phyloP scores from a whole-genome alignment of 2,113 vertebrate species.

The Rousettus leschenaultii region DNA sequence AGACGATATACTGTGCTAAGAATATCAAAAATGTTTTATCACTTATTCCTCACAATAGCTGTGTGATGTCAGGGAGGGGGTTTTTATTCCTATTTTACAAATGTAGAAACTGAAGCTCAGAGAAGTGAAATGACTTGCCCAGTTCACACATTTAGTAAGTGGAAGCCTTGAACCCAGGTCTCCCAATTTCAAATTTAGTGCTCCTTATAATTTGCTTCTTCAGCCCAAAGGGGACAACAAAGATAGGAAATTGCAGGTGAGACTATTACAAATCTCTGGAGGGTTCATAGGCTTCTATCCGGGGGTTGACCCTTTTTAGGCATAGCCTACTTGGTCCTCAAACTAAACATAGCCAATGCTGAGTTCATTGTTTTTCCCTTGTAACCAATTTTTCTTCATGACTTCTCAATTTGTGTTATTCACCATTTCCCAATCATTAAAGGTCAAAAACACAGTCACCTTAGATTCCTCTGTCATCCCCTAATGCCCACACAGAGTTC shows the following conservation, averaged over 20 bases:
- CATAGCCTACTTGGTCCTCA: not conserved
- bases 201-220: slow-evolving; percentile 15
- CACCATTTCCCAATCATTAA: slow-evolving; percentile 49
- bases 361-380: slow-evolving; percentile 45
- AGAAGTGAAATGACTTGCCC: slow-evolving; percentile 18
- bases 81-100: not conserved
- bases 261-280: not conserved
- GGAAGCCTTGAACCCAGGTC: slow-evolving; percentile 14
- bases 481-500: slow-evolving; percentile 50
- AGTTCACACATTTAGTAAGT: slow-evolving; percentile 34
- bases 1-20: not conserved
- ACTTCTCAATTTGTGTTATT: slow-evolving; percentile 56
- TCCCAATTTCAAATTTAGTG: slow-evolving; percentile 20
- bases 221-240: not conserved
- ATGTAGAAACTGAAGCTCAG: slow-evolving; percentile 40
- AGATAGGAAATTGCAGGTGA: not conserved
- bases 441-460: not conserved
- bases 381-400: slow-evolving; percentile 43
- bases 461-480: not conserved
- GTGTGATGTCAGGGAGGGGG: not conserved
- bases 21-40: not conserved
- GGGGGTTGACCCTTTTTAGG: not conserved
- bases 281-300: not conserved
- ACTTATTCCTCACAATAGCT: slow-evolving; percentile 6
- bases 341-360: not conserved